Percentiles rank a stretch among this genome's conserved stretches.
These are phyloP conservation scores for Himalopsyche tibetana DNA, from an alignment of 2,888 invertebrate species.

Conservation along the genomic window DNA sequence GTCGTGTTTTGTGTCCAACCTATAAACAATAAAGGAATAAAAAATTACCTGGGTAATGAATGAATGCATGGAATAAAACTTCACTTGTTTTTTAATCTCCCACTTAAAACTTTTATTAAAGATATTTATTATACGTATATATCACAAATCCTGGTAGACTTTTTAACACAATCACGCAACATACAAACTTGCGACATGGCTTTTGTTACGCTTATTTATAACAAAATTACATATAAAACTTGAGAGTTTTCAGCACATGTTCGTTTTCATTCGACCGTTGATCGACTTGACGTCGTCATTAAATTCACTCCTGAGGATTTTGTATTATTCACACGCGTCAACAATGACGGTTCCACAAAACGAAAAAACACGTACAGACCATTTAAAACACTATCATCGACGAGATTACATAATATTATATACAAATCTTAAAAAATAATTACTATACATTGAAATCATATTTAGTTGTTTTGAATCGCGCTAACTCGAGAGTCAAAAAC, in stretches of 20 bases:
- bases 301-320: conserved; percentile 57
- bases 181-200: conserved; percentile 71
- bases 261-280: conserved; percentile 52
- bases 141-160: conserved; percentile 87
- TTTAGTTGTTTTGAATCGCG: conserved; percentile 41
- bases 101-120: conserved; percentile 80
- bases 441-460: conserved; percentile 57
- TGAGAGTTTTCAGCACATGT: conserved; percentile 58
- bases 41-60: conserved; percentile 49
- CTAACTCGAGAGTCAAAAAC: conserved; percentile 28
- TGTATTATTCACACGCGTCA: conserved; percentile 52
- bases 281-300: conserved; percentile 46
- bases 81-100: conserved; percentile 76
- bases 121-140: conserved; percentile 82
- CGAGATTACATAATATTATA: conserved; percentile 57
- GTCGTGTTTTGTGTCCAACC: background rate
- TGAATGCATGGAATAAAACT: conserved; percentile 73
- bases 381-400: conserved; percentile 58
- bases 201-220: conserved; percentile 56
- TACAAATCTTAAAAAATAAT: conserved; percentile 58
- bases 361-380: conserved; percentile 56
- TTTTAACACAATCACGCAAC: conserved; percentile 79
- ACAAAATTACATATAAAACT: conserved; percentile 58
- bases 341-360: conserved; percentile 39
- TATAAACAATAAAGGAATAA: conserved; percentile 47